Evolutionary conservation across 2,888 invertebrate species (phyloP).

Genomic region (Caenorhabditis sp.): DNA sequence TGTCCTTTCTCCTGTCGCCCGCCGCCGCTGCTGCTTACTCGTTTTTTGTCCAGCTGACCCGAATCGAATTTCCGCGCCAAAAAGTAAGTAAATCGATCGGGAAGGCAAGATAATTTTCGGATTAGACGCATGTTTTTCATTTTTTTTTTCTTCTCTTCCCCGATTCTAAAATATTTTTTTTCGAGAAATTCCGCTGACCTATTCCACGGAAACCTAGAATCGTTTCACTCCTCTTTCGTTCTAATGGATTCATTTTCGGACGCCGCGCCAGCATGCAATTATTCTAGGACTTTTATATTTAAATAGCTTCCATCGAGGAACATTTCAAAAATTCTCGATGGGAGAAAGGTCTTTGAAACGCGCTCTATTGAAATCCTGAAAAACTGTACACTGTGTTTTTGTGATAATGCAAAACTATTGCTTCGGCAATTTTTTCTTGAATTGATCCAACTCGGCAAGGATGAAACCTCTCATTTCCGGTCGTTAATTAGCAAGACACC

Average conservation of each 20-base stretch:
- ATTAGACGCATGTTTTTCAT: conserved; percentile 25
- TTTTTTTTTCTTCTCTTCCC: conserved; percentile 22
- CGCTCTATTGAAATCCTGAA: not conserved
- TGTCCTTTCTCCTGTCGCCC: conserved; percentile 13
- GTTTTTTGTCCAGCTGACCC: conserved; percentile 34
- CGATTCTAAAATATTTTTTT: not conserved
- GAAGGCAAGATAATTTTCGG: conserved; percentile 43
- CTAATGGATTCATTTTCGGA: no score
- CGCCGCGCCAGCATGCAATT: no score
- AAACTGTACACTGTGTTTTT: not conserved
- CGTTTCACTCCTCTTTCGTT: no score
- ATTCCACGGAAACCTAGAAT: not conserved
- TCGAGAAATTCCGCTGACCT: not conserved
- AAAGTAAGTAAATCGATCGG: conserved; percentile 39
- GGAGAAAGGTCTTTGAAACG: not conserved
- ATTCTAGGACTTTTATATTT: no score
- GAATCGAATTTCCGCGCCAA: conserved; percentile 16
- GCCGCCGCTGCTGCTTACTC: not conserved
- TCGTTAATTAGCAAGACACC: no score
- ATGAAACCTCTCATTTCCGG: no score
- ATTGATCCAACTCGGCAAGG: no score
- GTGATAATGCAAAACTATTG: no score
- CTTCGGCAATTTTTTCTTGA: no score
- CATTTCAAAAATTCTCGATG: no score
- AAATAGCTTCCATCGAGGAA: no score